Evolutionary conservation across 2,888 invertebrate genomes (phyloP).

Genomic region (Prosapia bicincta): DNA sequence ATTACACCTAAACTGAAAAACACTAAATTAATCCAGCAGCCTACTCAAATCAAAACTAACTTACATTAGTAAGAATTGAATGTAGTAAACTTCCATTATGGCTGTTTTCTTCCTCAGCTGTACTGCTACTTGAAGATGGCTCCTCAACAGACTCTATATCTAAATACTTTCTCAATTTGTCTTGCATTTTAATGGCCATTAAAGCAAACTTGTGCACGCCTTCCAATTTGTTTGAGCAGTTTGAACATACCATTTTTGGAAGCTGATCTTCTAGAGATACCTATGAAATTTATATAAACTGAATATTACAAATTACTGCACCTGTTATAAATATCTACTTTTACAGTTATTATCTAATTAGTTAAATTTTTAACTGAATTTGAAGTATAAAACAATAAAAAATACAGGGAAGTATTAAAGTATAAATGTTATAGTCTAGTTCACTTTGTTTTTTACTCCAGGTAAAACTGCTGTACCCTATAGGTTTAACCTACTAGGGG

Average conservation of each 20-base stretch:
- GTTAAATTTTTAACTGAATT: too few relatives aligned
- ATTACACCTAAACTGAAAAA: too few relatives aligned
- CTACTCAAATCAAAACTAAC: slow-evolving; percentile 19
- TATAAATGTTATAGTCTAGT: too few relatives aligned
- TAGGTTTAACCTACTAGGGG: too few relatives aligned
- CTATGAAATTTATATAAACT: slow-evolving; percentile 52
- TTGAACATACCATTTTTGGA: slow-evolving; percentile 64
- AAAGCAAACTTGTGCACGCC: slow-evolving; percentile 64
- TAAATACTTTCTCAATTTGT: slow-evolving; percentile 47
- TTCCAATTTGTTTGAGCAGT: slow-evolving; percentile 61
- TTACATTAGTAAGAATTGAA: slow-evolving; percentile 54
- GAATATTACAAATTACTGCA: too few relatives aligned
- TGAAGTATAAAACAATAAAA: too few relatives aligned
- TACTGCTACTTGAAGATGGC: slow-evolving; percentile 3
- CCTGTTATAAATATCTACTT: too few relatives aligned
- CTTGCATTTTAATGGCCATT: slow-evolving; percentile 61
- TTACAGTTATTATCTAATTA: too few relatives aligned
- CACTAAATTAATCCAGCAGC: too few relatives aligned
- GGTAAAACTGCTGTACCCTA: too few relatives aligned
- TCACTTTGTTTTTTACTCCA: too few relatives aligned
- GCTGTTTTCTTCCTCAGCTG: slow-evolving; percentile 12
- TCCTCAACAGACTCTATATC: slow-evolving; percentile 12
- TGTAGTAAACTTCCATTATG: slow-evolving; percentile 49
- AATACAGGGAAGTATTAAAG: too few relatives aligned
- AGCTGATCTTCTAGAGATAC: slow-evolving; percentile 62